Base-by-base conservation (phyloP, 2,888 invertebrate genomes). In the Platycnemis pennipes region DNA sequence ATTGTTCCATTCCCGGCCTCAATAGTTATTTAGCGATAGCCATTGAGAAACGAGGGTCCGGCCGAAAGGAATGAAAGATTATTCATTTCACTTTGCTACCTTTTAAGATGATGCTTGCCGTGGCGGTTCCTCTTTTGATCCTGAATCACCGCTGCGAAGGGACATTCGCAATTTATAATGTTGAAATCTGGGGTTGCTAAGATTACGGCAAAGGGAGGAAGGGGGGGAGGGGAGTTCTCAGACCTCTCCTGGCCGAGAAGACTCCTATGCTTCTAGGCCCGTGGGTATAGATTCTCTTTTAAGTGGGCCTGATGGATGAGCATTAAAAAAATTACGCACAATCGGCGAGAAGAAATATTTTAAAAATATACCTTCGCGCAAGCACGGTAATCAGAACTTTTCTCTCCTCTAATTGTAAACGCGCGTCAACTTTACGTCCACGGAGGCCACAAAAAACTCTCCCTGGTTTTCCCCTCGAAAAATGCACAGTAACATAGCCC, bases 401-500 rank as follows among this genome's bases (percentile, higher is more conserved):
- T 77, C 37, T 2, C 2, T 13, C 37, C 16, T 26, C 63, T 63
- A 22, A 53, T 26, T 5, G 63, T 63, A 26, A 63, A 63, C 77
- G 37, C 77, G 37, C 8, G 37, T 37, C n/a, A 37, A 3, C 13
- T 37, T 37, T 37, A 37, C 31, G 63, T 37, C 11, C 13, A 11
- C 1, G 77, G 77, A 77, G 31, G 5, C 13, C 77, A 37, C 31
- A 63, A 63, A 63, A 63, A 63, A 8, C n/a, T 11, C 31, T 31
- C 31, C n/a, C 16, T 69, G 45, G n/a, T 45, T 69, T 45, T n/a
- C 22, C 11, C 69, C n/a, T 13, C 13, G 44, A 63, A 63, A 69
- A 44, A 19, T 91, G 91, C 91, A 91, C 26, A 22, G 91, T 91
- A 91, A 91, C 63, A 31, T 69, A 63, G 91, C 63, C 91, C 63